phyloP scores from a whole-genome alignment of 2,113 vertebrate species.

The Numenius arquata region DNA sequence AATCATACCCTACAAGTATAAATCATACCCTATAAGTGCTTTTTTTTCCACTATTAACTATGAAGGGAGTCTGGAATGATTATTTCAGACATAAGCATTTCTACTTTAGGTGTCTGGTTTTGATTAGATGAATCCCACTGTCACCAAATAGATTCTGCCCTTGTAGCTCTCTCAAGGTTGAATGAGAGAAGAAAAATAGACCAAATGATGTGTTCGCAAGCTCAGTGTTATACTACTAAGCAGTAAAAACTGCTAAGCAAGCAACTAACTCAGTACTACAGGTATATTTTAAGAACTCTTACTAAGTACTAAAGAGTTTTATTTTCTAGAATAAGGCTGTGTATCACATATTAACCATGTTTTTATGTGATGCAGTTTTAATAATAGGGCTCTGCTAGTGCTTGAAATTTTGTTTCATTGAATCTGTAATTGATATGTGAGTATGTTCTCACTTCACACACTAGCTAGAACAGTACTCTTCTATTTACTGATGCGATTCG shows the following conservation, averaged over 20 bases:
- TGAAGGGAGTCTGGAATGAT: not conserved
- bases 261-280: not conserved
- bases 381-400: not conserved
- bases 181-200: not conserved
- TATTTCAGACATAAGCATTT: not conserved
- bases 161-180: not conserved
- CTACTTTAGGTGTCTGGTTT: not conserved
- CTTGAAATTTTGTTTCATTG: not conserved
- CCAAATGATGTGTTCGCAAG: accelerated
- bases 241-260: not conserved
- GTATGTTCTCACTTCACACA: not conserved
- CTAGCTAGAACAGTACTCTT: not conserved
- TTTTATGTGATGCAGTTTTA: not conserved
- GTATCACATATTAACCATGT: not conserved
- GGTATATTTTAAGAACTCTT: not conserved
- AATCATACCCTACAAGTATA: not conserved
- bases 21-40: not conserved
- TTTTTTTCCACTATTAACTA: not conserved
- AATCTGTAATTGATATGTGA: not conserved
- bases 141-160: not conserved
- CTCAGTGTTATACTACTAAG: not conserved
- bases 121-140: not conserved
- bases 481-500: not conserved
- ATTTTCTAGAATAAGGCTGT: not conserved
- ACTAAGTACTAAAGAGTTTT: not conserved